Base-by-base conservation (phyloP, 2,888 invertebrate species). In the Rapana venosa region DNA sequence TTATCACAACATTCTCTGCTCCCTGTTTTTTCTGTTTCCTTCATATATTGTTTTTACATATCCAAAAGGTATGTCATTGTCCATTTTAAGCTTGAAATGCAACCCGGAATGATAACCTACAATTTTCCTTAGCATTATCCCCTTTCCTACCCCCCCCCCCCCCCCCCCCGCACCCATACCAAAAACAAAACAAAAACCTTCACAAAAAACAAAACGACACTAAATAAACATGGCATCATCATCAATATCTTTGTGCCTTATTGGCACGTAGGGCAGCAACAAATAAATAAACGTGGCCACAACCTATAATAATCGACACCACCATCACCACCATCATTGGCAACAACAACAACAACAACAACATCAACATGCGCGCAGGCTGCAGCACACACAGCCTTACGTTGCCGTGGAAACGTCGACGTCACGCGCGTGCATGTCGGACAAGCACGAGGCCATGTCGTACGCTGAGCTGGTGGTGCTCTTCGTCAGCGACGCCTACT, bases 401-500 rank as follows among this genome's bases (percentile, higher is more conserved):
- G 61, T 87, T 26, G 61, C 85, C 35, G 86, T 91, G 47, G 90
- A 91, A 79, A 90, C 90, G 22, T 91, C 91, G 17, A 83, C 87
- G 17, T 88, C 88, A 2, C 88, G 90, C 47, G 90, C 83, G 26
- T 89, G 86, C 66, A 88, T 91, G 77, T 30, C 85, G 74, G 88
- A 79, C 84, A 91, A 91, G 84, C 79, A 90, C n/a, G 90, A 87
- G 20, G 88, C 87, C 30, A 87, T 91, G 70, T 66, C 85, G 8
- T 13, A 22, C 6, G 81, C 88, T 47, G 90, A 91, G 58, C 79
- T 91, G 56, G 70, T 91, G 22, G 84, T 91, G 30, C 79, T 91
- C 47, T 90, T 91, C 85, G 89, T 91, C 88, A 88, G 90, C 5
- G 84, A 90, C 30, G 35, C 86, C n/a, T 91, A 90, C 90, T 90